These are phyloP conservation scores for Ctena decussata DNA, from an alignment of 2,888 invertebrate species.

Conservation along the genomic window DNA sequence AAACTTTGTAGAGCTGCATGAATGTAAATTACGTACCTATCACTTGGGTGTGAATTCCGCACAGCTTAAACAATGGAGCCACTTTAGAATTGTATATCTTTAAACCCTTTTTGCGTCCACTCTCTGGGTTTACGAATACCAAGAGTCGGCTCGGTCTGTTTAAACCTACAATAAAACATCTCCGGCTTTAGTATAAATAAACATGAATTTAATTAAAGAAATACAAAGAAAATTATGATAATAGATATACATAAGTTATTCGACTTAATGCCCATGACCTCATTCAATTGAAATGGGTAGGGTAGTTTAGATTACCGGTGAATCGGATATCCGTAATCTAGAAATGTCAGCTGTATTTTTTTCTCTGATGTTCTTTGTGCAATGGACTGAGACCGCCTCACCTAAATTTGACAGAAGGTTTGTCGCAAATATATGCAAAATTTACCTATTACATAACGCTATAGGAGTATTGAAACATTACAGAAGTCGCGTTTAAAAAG, in stretches of 20 bases:
- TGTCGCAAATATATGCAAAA: no score
- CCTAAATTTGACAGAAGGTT: no score
- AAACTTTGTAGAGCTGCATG: no score
- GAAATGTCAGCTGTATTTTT: not conserved
- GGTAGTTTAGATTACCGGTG: not conserved
- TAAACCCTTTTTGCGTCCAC: conserved; percentile 75
- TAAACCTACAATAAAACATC: conserved; percentile 59
- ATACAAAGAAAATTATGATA: no score
- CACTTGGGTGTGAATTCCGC: conserved; percentile 67
- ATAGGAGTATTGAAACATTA: no score
- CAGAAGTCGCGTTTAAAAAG: no score
- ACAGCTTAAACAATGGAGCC: conserved; percentile 71
- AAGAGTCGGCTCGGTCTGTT: conserved; percentile 69
- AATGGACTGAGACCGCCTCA: not conserved
- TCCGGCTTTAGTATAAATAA: no score
- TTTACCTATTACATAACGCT: no score
- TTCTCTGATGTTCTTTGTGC: not conserved
- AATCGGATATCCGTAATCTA: not conserved
- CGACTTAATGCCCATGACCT: no score
- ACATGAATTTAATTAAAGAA: no score
- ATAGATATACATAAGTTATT: no score
- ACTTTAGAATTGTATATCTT: conserved; percentile 76
- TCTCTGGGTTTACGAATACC: conserved; percentile 81
- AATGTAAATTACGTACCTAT: conserved; percentile 74
- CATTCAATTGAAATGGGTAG: no score